Evolutionary conservation across 2,888 invertebrate species (phyloP), one percentile per base, ranked within the genome.

Genomic region (Pachymerium ferrugineum): DNA sequence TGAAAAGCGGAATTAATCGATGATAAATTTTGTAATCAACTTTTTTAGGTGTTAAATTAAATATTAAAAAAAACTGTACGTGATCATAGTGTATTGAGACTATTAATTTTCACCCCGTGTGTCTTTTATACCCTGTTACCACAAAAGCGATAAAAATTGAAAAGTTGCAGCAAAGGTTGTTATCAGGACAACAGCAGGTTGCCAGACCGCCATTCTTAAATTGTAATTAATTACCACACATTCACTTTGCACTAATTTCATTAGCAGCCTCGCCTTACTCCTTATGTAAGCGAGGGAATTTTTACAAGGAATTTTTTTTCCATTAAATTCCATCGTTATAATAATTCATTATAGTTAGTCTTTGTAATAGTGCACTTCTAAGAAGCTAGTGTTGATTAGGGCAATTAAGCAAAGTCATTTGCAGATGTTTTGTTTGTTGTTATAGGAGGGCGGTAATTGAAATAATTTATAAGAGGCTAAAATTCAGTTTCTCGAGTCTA

Each of bases 191-290:
- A 22, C 47, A 54, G 47, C 47, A 54, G 47, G 47, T 54, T 54
- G 47, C 47, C 47, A 54, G 47, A 22, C 47, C n/a, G 47, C 47
- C 47, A 54, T 54, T 54, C 47, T 54, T 54, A 54, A 54, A 54
- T 22, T 54, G 47, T 54, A 54, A 54, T 54, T 54, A 54, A 54
- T 54, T 54, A 54, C 47, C 47, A 19, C 47, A 22, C 22, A 54
- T 22, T 19, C 47, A 54, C 47, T 54, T 54, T 54, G 47, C 47
- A 54, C 47, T 54, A 54, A 54, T 54, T 54, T 54, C 47, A 54
- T 54, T 54, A 54, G 19, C 47, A n/a, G 47, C 22, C 47, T 22
- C 47, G 19, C 47, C 1, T 16, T 19, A 54, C 38, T 38, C 38
- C 38, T 3, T 54, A 54, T 54, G 47, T 54, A 10, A 19, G 1